Evolutionary conservation across 2,888 invertebrate species (phyloP), one percentile per base, ranked within the genome.

Genomic region (Melipona bicolor): DNA sequence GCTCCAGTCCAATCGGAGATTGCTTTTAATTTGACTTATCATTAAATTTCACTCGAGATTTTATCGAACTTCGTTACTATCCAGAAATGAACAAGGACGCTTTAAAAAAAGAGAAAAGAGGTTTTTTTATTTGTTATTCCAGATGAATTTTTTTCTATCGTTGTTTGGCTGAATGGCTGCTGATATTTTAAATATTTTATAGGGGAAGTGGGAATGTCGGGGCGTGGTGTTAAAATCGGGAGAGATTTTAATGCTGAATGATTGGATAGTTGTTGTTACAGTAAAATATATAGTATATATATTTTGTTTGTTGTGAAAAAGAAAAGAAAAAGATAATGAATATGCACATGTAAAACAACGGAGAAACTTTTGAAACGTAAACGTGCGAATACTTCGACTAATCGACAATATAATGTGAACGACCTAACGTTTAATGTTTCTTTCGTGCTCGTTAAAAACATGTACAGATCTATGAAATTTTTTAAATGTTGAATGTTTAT

Each of bases 351-450:
- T 36, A 9, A 54, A n/a, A 54, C 21, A 27, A 32, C 49, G 49
- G 24, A 24, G 36, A 36, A 54, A 59, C 24, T 61, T 36, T 21
- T 3, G 73, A 61, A 61, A 61, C 27, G 17, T 27, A 27, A 61
- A 61, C 61, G 61, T 27, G 27, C 19, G 19, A 54, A n/a, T 17
- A 61, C 61, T 72, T 62, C 27, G 9, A 43, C n/a, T 75, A 43
- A 67, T 68, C 49, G 75, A 75, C 75, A 75, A 75, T 75, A 75
- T 32, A 62, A 21, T 50, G 21, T n/a, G n/a, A 59, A 59, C 56
- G 59, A 75, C 75, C 75, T 75, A 75, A 75, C n/a, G 56, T 67
- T 69, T 50, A n/a, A 75, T 11, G 74, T 75, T 52, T 75, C 27
- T 59, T 56, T 65, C 49, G 9, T 21, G 6, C 49, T 50, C 49